Base-by-base conservation (phyloP, 2,797 vertebrate species). In the Scolopax bukidnonensis region DNA sequence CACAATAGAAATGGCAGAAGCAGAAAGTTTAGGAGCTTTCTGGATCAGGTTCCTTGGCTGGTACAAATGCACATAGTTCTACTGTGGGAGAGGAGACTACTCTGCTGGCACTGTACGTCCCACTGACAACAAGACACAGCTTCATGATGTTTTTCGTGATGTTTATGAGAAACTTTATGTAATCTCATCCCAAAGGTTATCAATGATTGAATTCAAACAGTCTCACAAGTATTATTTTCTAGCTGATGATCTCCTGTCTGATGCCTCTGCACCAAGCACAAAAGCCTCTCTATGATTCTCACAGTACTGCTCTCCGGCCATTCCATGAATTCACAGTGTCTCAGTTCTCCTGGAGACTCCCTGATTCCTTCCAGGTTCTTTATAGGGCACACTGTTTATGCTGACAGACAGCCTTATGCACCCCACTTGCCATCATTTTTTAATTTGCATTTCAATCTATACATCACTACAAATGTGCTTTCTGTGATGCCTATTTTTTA, bases 381-480 rank as follows among this genome's bases (percentile, higher is more conserved):
- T 54, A 64, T 5, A 90, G 25, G 32, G 32, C 10, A 67, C 15
- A 45, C 12, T 65, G 27, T 54, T 77, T 36, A 65, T 63, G 47
- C n/a, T 60, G 18, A 84, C 25, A 93, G 36, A 40, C 24, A 63
- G 59, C 23, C 17, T 82, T 48, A 81, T 11, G 54, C 3, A 40
- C 41, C 30, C 24, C 41, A 32, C 41, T 53, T 71, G 73, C 90
- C 40, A 84, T 85, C 25, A 81, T 87, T 95, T 91, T 87, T 82
- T 89, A 73, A 94, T 93, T 90, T 93, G 32, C 67, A 82, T 95
- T 96, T 95, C 54, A 70, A 11, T 64, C 47, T 79, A 75, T 76
- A 32, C 18, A 73, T 90, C 68, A 83, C 28, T 63, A 61, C 14
- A 81, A 74, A 91, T 48, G 32, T 67, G 15, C 17, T 84, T 82